Conservation (phyloP, 2,113 vertebrate species). For the Engystomops pustulosus region DNA sequence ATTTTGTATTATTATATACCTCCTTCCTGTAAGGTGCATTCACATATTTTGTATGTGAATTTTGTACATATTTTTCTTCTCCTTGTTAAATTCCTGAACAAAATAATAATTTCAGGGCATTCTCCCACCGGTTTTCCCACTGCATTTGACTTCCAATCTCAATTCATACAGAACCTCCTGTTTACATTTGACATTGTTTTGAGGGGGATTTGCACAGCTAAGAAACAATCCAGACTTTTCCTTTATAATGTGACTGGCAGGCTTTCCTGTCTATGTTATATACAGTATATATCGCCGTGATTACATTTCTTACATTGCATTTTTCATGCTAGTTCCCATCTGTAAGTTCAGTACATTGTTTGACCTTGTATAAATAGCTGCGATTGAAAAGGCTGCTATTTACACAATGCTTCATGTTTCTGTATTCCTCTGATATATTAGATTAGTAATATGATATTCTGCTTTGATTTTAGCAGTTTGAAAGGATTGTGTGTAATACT, state of each 20-base stretch:
- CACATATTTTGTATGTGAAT: constrained; percentile 8
- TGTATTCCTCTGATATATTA: neutral
- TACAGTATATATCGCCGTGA: constrained; percentile 21
- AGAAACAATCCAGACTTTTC: constrained; percentile 45
- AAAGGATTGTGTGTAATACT: neutral
- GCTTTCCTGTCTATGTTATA: constrained; percentile 24
- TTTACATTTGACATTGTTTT: constrained; percentile 57
- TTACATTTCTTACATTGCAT: constrained; percentile 41
- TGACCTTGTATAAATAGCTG: neutral
- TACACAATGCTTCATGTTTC: neutral
- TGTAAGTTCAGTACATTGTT: neutral
- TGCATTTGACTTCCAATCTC: constrained; percentile 41
- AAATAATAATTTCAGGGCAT: constrained; percentile 22
- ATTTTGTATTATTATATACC: neutral
- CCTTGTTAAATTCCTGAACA: constrained; percentile 13
- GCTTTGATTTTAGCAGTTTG: neutral
- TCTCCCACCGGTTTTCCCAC: constrained; percentile 20
- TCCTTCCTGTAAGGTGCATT: constrained; percentile 6
- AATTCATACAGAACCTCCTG: constrained; percentile 48
- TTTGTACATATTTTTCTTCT: constrained; percentile 17
- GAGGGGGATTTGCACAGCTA: constrained; percentile 1
- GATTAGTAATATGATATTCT: neutral
- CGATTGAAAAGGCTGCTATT: neutral
- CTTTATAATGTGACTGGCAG: constrained; percentile 34
- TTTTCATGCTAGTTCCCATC: neutral